phyloP scores from a whole-genome alignment of 2,888 invertebrate species.

The Pocota personata region DNA sequence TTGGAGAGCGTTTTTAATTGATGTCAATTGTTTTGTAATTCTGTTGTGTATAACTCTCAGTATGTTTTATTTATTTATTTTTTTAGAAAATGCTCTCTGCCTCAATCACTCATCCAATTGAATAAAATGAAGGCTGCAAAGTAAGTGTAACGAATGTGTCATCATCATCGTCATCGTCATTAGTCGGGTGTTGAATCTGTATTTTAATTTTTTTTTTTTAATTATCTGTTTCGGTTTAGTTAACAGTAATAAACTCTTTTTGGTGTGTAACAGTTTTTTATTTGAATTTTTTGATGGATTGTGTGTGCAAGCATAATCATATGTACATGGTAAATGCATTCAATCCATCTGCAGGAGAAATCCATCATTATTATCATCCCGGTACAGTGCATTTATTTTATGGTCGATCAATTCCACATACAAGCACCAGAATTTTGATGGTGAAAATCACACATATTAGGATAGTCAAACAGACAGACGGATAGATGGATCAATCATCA shows the following conservation, averaged over 20 bases:
- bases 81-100: slow-evolving; percentile 23
- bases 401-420: slow-evolving; percentile 34
- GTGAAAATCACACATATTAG: background rate
- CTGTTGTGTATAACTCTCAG: slow-evolving; percentile 41
- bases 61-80: background rate
- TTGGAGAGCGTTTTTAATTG: slow-evolving; percentile 60
- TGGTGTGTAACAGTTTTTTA: slow-evolving; percentile 3
- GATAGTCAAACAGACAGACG: background rate
- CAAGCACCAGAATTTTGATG: background rate
- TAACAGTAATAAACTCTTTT: slow-evolving; percentile 15
- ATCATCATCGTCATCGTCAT: slow-evolving; percentile 37
- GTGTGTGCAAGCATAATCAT: slow-evolving; percentile 35
- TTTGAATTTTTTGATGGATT: slow-evolving; percentile 52
- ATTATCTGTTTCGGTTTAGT: slow-evolving; percentile 24
- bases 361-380: slow-evolving; percentile 61
- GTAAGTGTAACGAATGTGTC: slow-evolving; percentile 37
- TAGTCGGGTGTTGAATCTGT: slow-evolving; percentile 48
- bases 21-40: slow-evolving; percentile 73
- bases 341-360: slow-evolving; percentile 35
- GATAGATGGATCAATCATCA: slow-evolving; percentile 59
- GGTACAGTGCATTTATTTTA: slow-evolving; percentile 42
- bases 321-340: slow-evolving; percentile 32
- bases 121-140: slow-evolving; percentile 47
- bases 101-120: slow-evolving; percentile 67
- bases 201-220: background rate